phyloP scores from a whole-genome alignment of 2,797 vertebrate species.

The Anguilla anguilla region DNA sequence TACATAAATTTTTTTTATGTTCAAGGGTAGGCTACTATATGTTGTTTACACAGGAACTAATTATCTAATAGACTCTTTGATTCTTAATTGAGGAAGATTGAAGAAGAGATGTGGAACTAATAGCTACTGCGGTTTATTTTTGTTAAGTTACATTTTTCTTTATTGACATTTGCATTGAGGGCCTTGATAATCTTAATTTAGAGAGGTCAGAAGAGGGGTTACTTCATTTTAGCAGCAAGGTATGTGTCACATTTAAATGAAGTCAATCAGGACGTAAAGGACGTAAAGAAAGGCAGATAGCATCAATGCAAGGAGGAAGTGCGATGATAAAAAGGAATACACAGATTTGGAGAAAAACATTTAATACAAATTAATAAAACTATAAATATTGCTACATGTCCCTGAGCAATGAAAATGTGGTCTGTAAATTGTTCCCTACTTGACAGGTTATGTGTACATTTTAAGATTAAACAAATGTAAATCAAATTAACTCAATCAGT shows the following conservation, averaged over 20 bases:
- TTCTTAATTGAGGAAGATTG: not conserved
- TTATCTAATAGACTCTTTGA: not conserved
- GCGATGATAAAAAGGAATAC: not conserved
- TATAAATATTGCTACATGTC: not conserved
- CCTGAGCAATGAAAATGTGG: no score
- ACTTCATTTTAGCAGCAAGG: not conserved
- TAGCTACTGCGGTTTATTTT: slow-evolving; percentile 2
- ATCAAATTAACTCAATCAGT: not conserved
- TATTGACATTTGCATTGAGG: not conserved
- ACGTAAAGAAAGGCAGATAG: not conserved
- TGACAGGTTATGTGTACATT: not conserved
- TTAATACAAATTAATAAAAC: no score
- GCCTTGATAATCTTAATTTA: not conserved
- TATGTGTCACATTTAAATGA: not conserved
- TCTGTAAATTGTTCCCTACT: not conserved
- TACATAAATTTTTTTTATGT: no score
- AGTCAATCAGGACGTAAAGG: not conserved
- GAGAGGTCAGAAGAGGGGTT: not conserved
- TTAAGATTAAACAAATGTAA: not conserved
- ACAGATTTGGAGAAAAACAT: no score
- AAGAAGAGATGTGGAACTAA: not conserved
- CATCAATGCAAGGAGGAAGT: not conserved
- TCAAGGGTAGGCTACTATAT: not conserved
- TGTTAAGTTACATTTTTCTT: slow-evolving; percentile 11
- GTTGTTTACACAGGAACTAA: not conserved